Conservation (phyloP, 2,113 vertebrate genomes). For the Leptocoma aspasia region DNA sequence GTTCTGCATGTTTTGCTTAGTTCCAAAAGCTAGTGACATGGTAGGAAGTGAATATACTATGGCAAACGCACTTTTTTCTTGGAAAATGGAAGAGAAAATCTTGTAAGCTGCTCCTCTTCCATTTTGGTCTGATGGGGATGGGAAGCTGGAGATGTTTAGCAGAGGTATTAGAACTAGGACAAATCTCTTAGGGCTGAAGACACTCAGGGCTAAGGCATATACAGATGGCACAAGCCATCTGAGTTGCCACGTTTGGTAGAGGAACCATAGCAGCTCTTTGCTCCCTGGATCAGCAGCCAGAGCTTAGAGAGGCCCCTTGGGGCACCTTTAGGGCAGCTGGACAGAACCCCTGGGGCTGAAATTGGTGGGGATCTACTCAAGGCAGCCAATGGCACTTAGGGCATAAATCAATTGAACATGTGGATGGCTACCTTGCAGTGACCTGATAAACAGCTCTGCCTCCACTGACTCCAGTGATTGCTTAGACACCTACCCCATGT, state of each 20-base stretch:
- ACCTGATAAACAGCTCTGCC: not conserved
- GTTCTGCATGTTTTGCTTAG: not conserved
- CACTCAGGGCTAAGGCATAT: not conserved
- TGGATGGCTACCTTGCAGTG: not conserved
- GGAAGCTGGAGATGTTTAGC: not conserved
- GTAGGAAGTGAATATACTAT: not conserved
- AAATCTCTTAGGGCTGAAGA: not conserved
- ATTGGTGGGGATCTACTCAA: not conserved
- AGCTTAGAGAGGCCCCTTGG: not conserved
- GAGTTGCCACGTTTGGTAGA: not conserved
- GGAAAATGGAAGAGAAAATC: not conserved
- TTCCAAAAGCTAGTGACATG: not conserved
- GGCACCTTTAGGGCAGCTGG: not conserved
- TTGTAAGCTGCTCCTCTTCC: not conserved
- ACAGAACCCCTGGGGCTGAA: not conserved
- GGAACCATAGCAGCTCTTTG: not conserved
- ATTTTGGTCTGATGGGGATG: not conserved
- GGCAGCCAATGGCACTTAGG: not conserved
- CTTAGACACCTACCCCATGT: not conserved
- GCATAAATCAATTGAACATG: accelerated
- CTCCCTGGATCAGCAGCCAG: not conserved
- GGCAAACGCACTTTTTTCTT: not conserved
- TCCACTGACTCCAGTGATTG: not conserved
- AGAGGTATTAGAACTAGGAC: not conserved
- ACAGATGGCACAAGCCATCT: not conserved